Evolutionary conservation across 1,140 invertebrate species (phyloP).

Genomic region (Belonocnema kinseyi): DNA sequence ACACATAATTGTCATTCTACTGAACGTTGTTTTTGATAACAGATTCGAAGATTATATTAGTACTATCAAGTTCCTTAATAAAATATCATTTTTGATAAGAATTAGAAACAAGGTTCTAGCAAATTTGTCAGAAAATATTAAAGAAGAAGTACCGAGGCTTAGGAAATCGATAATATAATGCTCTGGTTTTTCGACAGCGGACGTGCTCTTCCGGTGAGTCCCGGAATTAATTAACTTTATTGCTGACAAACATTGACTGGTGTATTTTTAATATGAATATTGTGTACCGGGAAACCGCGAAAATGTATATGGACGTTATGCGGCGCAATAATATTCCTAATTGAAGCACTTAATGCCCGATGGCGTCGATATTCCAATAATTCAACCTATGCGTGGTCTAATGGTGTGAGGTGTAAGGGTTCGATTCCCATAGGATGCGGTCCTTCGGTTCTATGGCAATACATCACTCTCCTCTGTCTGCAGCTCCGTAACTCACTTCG

Average conservation of each 20-base stretch:
- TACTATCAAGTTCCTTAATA: too few relatives aligned
- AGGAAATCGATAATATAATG: too few relatives aligned
- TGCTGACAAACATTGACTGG: neutral
- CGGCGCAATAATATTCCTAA: constrained; percentile 69
- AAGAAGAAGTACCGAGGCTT: too few relatives aligned
- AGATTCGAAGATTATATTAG: too few relatives aligned
- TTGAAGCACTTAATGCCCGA: constrained; percentile 72
- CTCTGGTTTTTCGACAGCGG: too few relatives aligned
- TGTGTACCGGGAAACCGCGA: constrained; percentile 50
- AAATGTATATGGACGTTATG: constrained; percentile 40
- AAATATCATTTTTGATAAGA: too few relatives aligned
- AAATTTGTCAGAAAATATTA: too few relatives aligned
- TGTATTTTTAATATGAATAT: constrained; percentile 6
- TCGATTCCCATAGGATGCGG: constrained; percentile 72
- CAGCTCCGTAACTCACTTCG: constrained; percentile 73
- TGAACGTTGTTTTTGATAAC: too few relatives aligned
- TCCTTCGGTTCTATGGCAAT: constrained; percentile 73
- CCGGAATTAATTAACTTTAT: neutral
- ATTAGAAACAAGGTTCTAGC: too few relatives aligned
- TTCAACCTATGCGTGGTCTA: constrained; percentile 64
- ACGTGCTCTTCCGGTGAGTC: too few relatives aligned
- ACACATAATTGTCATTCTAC: too few relatives aligned
- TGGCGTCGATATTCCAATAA: constrained; percentile 75
- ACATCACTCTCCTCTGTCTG: constrained; percentile 73
- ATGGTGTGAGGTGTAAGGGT: constrained; percentile 71